Conservation (phyloP, 1,140 invertebrate genomes). For the Lysiphlebus fabarum region DNA sequence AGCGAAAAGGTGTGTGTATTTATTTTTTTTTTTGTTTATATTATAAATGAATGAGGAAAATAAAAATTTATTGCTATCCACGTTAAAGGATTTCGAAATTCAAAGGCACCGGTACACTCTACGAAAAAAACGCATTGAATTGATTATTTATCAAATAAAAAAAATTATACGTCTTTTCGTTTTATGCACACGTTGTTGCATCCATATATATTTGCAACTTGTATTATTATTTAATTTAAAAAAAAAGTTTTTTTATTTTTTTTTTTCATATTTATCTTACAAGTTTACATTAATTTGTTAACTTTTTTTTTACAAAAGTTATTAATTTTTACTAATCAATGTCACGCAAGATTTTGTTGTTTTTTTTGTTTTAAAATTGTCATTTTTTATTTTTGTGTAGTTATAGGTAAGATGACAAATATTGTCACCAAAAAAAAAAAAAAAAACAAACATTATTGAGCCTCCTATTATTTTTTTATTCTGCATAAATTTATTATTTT, state of each 20-base stretch:
- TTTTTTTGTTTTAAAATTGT: constrained; percentile 1
- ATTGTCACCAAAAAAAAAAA: no score
- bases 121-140: constrained; percentile 27
- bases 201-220: constrained; percentile 12
- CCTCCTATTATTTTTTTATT: no score
- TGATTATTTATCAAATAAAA: constrained; percentile 4
- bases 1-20: not conserved
- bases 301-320: no score
- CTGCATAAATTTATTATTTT: no score
- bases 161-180: constrained; percentile 16
- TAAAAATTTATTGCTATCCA: constrained; percentile 29
- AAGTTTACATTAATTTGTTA: no score
- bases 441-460: no score
- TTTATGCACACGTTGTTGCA: constrained; percentile 24
- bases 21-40: not conserved
- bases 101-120: constrained; percentile 43
- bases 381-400: not conserved
- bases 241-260: no score
- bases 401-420: no score
- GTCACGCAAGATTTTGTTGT: no score
- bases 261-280: no score
- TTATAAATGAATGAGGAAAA: constrained; percentile 20
- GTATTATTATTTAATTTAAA: constrained; percentile 13
- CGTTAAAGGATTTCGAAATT: constrained; percentile 35
- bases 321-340: no score